Conservation (phyloP, 1,140 invertebrate genomes). For the Hypsibius dujardini region DNA sequence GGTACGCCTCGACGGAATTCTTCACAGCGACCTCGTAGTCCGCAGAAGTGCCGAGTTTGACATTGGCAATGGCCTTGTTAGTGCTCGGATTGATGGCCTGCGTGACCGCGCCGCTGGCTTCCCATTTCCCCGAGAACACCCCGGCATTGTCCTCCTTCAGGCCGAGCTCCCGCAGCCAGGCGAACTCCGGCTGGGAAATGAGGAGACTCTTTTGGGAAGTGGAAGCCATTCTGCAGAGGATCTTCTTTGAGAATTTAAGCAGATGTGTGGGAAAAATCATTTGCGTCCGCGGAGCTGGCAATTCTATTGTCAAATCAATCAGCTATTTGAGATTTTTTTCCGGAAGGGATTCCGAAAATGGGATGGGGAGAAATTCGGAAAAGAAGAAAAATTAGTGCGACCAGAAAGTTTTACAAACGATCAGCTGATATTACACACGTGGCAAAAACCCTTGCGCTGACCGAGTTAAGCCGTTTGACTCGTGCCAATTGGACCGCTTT, state of each 20-base stretch:
- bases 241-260: not conserved
- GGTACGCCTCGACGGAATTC: conserved; percentile 55
- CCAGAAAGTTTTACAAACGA: too few species aligned
- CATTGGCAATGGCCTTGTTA: conserved; percentile 68
- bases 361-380: not conserved
- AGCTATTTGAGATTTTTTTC: not conserved
- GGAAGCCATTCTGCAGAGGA: not conserved
- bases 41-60: conserved; percentile 48
- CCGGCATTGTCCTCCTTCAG: conserved; percentile 59
- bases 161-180: conserved; percentile 71
- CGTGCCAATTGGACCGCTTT: too few species aligned
- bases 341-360: not conserved
- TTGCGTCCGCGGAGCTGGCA: not conserved
- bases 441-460: too few species aligned
- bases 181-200: conserved; percentile 57
- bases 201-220: conserved; percentile 31
- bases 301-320: not conserved
- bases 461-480: too few species aligned
- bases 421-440: too few species aligned
- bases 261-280: not conserved
- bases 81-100: conserved; percentile 61
- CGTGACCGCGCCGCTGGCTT: conserved; percentile 57
- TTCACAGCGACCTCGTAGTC: conserved; percentile 62
- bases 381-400: too few species aligned
- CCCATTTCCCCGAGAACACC: conserved; percentile 71